Evolutionary conservation across 1,140 invertebrate species (phyloP).

Genomic region (Procambarus clarkii): DNA sequence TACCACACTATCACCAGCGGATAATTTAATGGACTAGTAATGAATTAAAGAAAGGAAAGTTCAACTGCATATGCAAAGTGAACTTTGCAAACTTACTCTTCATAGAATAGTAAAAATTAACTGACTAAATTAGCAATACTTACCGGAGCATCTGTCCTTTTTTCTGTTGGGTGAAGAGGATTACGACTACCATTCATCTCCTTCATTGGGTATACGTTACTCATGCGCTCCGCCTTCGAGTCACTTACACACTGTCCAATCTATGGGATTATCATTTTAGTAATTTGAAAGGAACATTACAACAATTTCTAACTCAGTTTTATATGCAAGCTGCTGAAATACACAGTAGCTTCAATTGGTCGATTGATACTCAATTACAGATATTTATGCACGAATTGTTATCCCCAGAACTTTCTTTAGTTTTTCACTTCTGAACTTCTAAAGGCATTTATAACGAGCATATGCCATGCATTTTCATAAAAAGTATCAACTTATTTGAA

Average conservation of each 20-base stretch:
- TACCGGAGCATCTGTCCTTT: slow-evolving; percentile 70
- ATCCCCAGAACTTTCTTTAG: too few species aligned
- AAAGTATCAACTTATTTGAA: too few species aligned
- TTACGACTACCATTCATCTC: slow-evolving; percentile 71
- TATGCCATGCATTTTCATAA: too few species aligned
- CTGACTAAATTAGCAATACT: slow-evolving; percentile 7
- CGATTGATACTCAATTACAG: neutral
- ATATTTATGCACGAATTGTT: neutral
- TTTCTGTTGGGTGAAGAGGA: slow-evolving; percentile 62
- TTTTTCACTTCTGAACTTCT: too few species aligned
- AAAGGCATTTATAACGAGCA: too few species aligned
- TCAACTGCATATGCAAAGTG: too few species aligned
- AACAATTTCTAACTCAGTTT: too few species aligned
- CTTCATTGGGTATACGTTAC: slow-evolving; percentile 58
- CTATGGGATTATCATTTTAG: slow-evolving; percentile 14
- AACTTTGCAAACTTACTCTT: too few species aligned
- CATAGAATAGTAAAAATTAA: neutral
- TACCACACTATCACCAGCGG: too few species aligned
- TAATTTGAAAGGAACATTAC: too few species aligned
- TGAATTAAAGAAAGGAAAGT: too few species aligned
- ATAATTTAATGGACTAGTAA: too few species aligned
- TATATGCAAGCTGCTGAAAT: neutral
- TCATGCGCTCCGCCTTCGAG: slow-evolving; percentile 72
- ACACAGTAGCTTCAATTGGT: neutral
- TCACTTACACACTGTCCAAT: slow-evolving; percentile 72